Percentiles rank a stretch among this genome's conserved stretches.
Conservation (phyloP, 2,113 vertebrate genomes). For the Taurulus bubalis region DNA sequence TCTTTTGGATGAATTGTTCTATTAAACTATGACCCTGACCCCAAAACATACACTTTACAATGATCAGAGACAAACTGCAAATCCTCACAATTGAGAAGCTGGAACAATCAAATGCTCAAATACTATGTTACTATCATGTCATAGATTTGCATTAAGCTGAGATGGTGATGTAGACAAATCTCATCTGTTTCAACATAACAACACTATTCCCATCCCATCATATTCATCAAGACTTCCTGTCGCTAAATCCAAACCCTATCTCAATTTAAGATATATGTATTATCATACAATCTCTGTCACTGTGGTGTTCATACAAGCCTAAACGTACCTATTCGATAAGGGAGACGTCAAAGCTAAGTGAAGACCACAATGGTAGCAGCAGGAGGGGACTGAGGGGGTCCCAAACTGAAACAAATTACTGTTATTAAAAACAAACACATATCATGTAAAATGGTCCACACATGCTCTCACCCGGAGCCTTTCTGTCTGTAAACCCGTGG, state of each 20-base stretch:
- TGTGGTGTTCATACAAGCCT: not conserved
- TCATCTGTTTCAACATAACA: not conserved
- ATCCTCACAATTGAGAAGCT: not conserved
- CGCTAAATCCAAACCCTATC: not conserved
- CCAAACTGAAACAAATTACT: constrained; percentile 4
- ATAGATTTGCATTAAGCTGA: not conserved
- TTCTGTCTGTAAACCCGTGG: not conserved
- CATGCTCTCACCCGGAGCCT: not conserved
- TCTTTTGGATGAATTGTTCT: not conserved
- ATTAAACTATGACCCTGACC: not conserved
- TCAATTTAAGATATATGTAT: not conserved
- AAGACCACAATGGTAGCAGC: not conserved
- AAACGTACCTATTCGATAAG: not conserved
- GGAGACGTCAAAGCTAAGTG: not conserved
- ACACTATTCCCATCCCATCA: too few relatives aligned
- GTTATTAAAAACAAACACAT: not conserved
- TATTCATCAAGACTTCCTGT: not conserved
- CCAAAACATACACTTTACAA: not conserved
- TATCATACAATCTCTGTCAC: not conserved
- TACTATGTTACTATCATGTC: not conserved
- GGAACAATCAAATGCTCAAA: not conserved
- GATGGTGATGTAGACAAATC: not conserved
- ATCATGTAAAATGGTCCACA: not conserved
- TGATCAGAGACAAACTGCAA: not conserved
- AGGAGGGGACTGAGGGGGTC: not conserved